Evolutionary conservation across 2,888 invertebrate species (phyloP).

Genomic region (Drosophila fulvimacula): DNA sequence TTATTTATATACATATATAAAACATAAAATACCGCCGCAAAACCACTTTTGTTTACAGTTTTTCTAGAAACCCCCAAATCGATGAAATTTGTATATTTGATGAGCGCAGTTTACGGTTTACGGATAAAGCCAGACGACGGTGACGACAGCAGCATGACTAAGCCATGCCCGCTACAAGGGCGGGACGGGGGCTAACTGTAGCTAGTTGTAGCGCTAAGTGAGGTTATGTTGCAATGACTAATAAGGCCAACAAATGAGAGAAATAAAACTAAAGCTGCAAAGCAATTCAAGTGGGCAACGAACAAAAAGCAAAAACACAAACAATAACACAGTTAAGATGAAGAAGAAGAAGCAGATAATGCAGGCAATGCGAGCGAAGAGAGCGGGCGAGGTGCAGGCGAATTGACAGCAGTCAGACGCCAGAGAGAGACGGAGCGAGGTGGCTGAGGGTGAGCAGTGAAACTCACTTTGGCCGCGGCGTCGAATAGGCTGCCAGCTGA

Average conservation of each 20-base stretch:
- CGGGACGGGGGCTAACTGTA: neutral
- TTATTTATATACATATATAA: neutral
- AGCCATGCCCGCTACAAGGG: neutral
- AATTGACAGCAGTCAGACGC: slow-evolving; percentile 28
- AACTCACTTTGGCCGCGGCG: slow-evolving; percentile 44
- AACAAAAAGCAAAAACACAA: slow-evolving; percentile 40
- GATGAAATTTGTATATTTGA: slow-evolving; percentile 20
- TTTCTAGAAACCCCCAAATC: slow-evolving; percentile 3
- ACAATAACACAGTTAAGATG: slow-evolving; percentile 19
- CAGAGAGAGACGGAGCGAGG: neutral
- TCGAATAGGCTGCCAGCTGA: slow-evolving; percentile 38
- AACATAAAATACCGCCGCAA: neutral
- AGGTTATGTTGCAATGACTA: slow-evolving; percentile 66
- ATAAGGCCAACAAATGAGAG: slow-evolving; percentile 52
- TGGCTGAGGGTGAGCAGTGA: slow-evolving; percentile 32
- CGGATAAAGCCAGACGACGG: slow-evolving; percentile 17
- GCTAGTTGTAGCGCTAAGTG: slow-evolving; percentile 5
- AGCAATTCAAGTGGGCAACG: slow-evolving; percentile 51
- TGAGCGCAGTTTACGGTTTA: slow-evolving; percentile 23
- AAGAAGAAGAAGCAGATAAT: slow-evolving; percentile 29
- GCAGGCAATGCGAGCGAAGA: neutral
- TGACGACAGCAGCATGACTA: slow-evolving; percentile 18
- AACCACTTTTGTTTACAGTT: neutral
- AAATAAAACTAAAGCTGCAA: slow-evolving; percentile 38
- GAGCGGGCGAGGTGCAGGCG: neutral